Evolutionary conservation across 2,797 vertebrate species (phyloP).

Genomic region (Falco peregrinus): DNA sequence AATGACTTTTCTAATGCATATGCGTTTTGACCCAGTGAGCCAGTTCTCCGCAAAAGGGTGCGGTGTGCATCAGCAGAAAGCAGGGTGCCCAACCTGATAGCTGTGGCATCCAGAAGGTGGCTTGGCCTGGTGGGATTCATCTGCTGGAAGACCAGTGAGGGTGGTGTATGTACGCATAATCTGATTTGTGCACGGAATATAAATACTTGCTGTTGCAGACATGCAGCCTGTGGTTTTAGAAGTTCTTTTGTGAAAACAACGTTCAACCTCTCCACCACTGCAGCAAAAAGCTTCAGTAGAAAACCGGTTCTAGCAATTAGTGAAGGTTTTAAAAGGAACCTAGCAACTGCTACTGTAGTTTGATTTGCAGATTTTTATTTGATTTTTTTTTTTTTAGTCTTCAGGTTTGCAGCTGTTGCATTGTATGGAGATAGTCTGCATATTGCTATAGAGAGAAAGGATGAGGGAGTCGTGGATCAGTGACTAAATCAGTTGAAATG

Average conservation of each 20-base stretch:
- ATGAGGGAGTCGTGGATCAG: neutral
- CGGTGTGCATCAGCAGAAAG: neutral
- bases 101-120: neutral
- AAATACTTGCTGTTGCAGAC: neutral
- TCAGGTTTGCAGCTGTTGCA: neutral
- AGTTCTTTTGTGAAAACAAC: neutral
- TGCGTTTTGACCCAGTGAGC: neutral
- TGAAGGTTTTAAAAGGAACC: neutral
- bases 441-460: fast-evolving
- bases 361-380: neutral
- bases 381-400: neutral
- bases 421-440: neutral
- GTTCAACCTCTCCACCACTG: neutral
- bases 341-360: neutral
- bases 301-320: neutral
- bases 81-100: fast-evolving
- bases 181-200: neutral
- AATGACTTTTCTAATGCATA: fast-evolving
- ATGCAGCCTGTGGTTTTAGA: neutral
- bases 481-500: neutral
- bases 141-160: neutral
- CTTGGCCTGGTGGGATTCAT: neutral
- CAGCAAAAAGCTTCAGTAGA: slow-evolving; percentile 1
- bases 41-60: neutral
- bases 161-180: neutral